Evolutionary conservation across 2,113 vertebrate species (phyloP), one percentile per base, ranked within the genome.

Genomic region (Psittacara wagleri): DNA sequence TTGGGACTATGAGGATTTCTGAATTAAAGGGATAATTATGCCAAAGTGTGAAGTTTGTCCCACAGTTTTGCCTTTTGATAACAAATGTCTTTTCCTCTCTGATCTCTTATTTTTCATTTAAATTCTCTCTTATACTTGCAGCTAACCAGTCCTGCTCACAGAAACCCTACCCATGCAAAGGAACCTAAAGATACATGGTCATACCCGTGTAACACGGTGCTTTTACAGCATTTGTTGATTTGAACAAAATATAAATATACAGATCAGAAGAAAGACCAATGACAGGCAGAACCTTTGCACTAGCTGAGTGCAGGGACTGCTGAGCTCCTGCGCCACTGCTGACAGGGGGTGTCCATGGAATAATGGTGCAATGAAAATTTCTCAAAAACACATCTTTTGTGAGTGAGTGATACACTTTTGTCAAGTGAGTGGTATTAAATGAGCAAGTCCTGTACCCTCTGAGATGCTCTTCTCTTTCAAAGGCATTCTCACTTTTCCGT

Each of bases 191-290:
- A n/a, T 28, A 20, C 5, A 7, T 14, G 39, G 28, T 39, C 27
- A 31, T 13, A 27, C 8, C 12, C 0, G 0, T 33, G 22, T 41
- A 87, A 75, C 24, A 33, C 2, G 4, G 35, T 46, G 48, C 48
- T 91, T 86, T 2, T 17, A 85, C 82, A 84, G 51, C 4, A 62
- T 22, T 59, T 52, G 33, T 37, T 83, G 67, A 92, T 62, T 62
- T 89, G 8, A 52, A 74, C 49, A 72, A 54, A 3, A 25, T 20
- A 43, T 33, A 84, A 37, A 78, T 29, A 63, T 9, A 33, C 5
- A 76, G 31, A n/a, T 33, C 39, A 61, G 33, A 72, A 79, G 48
- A 68, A 31, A 61, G 13, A 66, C 3, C 18, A 41, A 0, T 51
- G 33, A 37, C 17, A 43, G 37, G 3, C 37, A 76, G 46, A 63